These are phyloP conservation scores for Xerus inauris DNA, from an alignment of 2,113 vertebrate genomes.

Conservation along the genomic window DNA sequence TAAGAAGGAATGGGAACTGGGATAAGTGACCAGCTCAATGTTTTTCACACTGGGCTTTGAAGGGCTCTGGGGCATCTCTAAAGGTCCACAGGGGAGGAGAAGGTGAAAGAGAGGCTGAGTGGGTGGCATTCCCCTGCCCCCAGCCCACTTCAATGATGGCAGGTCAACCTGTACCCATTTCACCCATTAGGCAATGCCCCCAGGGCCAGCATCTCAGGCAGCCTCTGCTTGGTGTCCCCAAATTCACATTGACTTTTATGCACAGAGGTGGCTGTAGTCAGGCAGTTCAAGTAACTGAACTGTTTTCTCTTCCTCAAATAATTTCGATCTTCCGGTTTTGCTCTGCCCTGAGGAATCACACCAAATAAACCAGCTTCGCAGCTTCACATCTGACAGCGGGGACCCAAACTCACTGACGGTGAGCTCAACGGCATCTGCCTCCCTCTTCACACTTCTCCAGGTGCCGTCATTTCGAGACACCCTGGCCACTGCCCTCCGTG, in stretches of 20 bases:
- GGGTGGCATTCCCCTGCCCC: too few species aligned
- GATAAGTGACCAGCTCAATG: background rate
- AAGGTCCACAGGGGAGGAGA: background rate
- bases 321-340: background rate
- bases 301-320: background rate
- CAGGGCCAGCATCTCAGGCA: background rate
- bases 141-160: background rate
- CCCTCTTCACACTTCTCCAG: background rate
- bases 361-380: background rate
- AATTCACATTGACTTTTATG: background rate
- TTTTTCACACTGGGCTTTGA: background rate
- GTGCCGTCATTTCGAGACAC: too few species aligned
- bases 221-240: background rate
- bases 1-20: background rate
- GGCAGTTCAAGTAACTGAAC: background rate
- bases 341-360: background rate
- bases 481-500: background rate
- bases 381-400: rapidly evolving
- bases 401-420: rapidly evolving
- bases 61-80: background rate
- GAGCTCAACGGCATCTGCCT: rapidly evolving
- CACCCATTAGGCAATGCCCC: background rate
- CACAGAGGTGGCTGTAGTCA: rapidly evolving
- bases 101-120: background rate
- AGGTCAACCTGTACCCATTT: background rate